Base-by-base conservation (phyloP, 2,888 invertebrate genomes). In the Sarcophaga carnaria region DNA sequence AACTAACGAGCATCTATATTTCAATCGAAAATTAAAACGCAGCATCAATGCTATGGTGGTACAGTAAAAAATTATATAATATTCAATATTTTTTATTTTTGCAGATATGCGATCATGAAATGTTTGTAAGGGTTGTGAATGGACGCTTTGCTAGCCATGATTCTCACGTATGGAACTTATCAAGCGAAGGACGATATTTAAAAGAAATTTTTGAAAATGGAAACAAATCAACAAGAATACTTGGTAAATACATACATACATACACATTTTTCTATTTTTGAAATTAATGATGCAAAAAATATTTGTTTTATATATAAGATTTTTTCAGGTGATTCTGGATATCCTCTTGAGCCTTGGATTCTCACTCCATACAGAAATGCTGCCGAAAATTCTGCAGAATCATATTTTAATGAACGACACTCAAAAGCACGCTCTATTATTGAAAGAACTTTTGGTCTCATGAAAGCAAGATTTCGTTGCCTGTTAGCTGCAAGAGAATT, bases 41-140 rank as follows among this genome's bases (percentile, higher is more conserved):
- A 70, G 78, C 59, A 70, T 70, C n/a, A 78, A 67, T 45, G 67
- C 77, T 37, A 77, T 77, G 78, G 70, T 12, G 25, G 70, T 78
- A 78, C 27, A 25, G 17, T 27, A 37, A 11, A 8, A 37, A 27
- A 22, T 22, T 22, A 37, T 22, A 12, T 14, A 22, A 59, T 71
- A n/a, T 49, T 20, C 14, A 59, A 6, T 12, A 20, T 14, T 67
- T 47, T 37, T 59, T 25, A 54, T 27, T 49, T 5, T 45, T 60
- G 14, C 5, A 80, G 66, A 74, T 80, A 22, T 80, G 66, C 37
- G 72, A 66, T 22, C 66, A 66, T 6, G 14, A 80, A 66, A 80
- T 72, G 72, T 49, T 14, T 62, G 74, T 80, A 25, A 74, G 20
- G 14, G 47, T 25, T 63, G 63, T 63, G 22, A 63, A 63, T 63